phyloP scores from a whole-genome alignment of 1,140 invertebrate genomes.

The Odontomachus brunneus region DNA sequence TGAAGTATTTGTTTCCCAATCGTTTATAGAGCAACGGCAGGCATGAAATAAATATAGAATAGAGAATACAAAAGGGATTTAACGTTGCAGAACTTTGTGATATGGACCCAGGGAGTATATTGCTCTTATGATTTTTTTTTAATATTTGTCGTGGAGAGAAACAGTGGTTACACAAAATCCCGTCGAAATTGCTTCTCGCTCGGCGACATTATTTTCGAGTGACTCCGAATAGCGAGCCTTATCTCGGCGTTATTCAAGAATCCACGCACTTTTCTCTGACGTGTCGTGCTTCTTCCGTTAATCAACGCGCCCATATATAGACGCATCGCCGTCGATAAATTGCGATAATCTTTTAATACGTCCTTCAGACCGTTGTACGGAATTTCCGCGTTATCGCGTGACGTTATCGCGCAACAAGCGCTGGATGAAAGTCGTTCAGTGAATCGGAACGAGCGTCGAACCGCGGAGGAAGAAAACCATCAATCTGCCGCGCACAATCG shows the following conservation, averaged over 20 bases:
- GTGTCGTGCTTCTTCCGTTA: neutral
- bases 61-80: too few relatives aligned
- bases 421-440: constrained; percentile 33
- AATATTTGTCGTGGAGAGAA: too few relatives aligned
- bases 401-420: constrained; percentile 13
- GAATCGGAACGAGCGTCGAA: constrained; percentile 31
- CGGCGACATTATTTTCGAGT: too few relatives aligned
- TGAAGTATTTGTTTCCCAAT: too few relatives aligned
- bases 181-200: too few relatives aligned
- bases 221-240: too few relatives aligned
- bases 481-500: constrained; percentile 31
- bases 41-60: too few relatives aligned
- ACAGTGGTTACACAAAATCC: too few relatives aligned
- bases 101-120: too few relatives aligned
- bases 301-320: neutral
- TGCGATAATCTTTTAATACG: neutral
- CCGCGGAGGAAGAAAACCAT: neutral
- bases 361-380: neutral
- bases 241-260: neutral
- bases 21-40: too few relatives aligned
- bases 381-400: constrained; percentile 16
- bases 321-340: neutral
- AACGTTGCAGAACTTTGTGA: too few relatives aligned
- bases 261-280: neutral
- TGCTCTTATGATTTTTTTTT: too few relatives aligned